These are phyloP conservation scores for Engraulis encrasicolus DNA, from an alignment of 2,113 vertebrate species.

Conservation along the genomic window DNA sequence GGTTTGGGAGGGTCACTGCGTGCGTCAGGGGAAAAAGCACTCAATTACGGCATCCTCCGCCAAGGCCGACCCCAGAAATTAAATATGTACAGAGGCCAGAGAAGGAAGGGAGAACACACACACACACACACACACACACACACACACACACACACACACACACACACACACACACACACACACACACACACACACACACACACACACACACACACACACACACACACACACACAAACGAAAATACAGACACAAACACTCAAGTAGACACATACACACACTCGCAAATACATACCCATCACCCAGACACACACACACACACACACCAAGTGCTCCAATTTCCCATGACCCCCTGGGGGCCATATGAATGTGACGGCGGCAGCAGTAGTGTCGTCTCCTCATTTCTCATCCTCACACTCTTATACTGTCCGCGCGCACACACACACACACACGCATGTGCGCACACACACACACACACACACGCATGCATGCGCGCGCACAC, in stretches of 20 bases:
- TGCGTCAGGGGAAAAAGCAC: background rate
- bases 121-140: background rate
- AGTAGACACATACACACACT: background rate
- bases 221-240: background rate
- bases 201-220: background rate
- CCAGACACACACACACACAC: no score
- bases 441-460: no score
- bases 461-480: no score
- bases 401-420: background rate
- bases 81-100: conserved; percentile 25
- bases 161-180: no score
- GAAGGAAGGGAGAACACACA: background rate
- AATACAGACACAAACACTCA: background rate
- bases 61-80: conserved; percentile 9
- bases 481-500: no score
- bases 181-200: no score
- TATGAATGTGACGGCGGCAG: conserved; percentile 5
- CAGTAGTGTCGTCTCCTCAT: background rate
- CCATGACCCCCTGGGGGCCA: background rate
- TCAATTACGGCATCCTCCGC: conserved; percentile 18
- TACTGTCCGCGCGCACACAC: no score
- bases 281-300: no score
- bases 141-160: no score
- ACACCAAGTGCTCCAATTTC: background rate
- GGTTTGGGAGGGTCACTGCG: background rate